Conservation (phyloP, 1,140 invertebrate genomes). For the Bilobella aurantiaca region DNA sequence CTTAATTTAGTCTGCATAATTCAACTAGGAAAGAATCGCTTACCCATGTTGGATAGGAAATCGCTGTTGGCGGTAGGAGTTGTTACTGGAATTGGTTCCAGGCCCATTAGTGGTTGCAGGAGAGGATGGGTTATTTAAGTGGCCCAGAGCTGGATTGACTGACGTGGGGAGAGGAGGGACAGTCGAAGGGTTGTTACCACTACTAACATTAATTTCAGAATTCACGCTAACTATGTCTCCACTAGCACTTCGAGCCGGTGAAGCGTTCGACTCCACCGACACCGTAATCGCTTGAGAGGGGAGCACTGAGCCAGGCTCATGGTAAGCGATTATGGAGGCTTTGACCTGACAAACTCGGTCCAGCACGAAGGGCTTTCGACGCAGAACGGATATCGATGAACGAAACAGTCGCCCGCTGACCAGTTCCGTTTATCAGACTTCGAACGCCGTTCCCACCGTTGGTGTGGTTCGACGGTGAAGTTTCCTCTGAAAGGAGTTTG, state of each 20-base stretch:
- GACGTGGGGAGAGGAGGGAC: conserved; percentile 20
- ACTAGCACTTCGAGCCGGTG: not conserved
- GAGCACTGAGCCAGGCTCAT: conserved; percentile 56
- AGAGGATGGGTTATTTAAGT: not conserved
- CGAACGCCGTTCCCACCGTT: conserved; percentile 48
- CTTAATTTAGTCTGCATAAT: not conserved
- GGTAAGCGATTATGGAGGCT: conserved; percentile 64
- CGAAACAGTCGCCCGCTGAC: conserved; percentile 64
- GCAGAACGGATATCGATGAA: conserved; percentile 96
- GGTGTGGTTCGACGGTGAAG: conserved; percentile 39
- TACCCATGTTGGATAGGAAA: conserved; percentile 33
- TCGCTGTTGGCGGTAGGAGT: conserved; percentile 29
- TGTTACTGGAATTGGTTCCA: conserved; percentile 1
- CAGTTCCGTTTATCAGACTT: conserved; percentile 43
- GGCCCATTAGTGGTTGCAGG: not conserved
- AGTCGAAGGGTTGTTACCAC: conserved; percentile 1
- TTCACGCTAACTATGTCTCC: not conserved
- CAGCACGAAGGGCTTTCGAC: conserved; percentile 77
- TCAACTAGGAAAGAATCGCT: too few relatives aligned
- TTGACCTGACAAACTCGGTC: conserved; percentile 67
- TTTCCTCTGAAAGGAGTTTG: conserved; percentile 64
- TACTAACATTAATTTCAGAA: not conserved
- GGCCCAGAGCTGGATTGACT: not conserved
- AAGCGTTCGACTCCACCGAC: not conserved
- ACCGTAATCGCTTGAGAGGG: not conserved